Conservation (phyloP, 2,113 vertebrate species). For the Microtus pennsylvanicus region DNA sequence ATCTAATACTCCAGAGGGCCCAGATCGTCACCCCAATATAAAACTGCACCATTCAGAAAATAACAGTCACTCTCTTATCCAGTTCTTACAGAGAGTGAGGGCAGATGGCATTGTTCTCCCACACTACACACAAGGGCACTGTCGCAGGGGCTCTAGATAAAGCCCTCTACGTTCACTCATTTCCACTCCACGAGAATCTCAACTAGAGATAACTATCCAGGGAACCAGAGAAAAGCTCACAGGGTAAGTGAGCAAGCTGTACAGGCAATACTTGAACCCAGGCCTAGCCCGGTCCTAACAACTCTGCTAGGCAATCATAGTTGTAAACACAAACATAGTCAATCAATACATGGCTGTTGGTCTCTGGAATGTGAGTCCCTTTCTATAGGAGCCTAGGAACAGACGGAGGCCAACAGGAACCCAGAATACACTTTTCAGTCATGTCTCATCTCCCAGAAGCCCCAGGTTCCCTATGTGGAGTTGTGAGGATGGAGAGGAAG, state of each 20-base stretch:
- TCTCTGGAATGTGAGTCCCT: not conserved
- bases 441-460: not conserved
- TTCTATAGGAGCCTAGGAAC: not conserved
- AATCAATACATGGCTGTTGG: not conserved
- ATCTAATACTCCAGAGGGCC: not conserved
- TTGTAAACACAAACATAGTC: not conserved
- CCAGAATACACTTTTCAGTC: not conserved
- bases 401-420: not conserved
- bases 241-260: not conserved
- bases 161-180: not conserved
- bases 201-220: not conserved
- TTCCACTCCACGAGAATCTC: not conserved
- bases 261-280: not conserved
- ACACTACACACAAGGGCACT: rapidly evolving
- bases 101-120: not conserved
- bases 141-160: not conserved
- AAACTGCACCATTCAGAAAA: not conserved
- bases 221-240: not conserved
- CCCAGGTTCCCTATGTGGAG: not conserved
- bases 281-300: not conserved
- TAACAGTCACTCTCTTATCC: not conserved
- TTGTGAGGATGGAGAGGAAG: not conserved
- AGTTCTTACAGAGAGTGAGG: not conserved
- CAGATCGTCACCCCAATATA: not conserved
- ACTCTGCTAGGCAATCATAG: rapidly evolving